Evolutionary conservation across 2,797 vertebrate species (phyloP).

Genomic region (Poeciliopsis infans): DNA sequence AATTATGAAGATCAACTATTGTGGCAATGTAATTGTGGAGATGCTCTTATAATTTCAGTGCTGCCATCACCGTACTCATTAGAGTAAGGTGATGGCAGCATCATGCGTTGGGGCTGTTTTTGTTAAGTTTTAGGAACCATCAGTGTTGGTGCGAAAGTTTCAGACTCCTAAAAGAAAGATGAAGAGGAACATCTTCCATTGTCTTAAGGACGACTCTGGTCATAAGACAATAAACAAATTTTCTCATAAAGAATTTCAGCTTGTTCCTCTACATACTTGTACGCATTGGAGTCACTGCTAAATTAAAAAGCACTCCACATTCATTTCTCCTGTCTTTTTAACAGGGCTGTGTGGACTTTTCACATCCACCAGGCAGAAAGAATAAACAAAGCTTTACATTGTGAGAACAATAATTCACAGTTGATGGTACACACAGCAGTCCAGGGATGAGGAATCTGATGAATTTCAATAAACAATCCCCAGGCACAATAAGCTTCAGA

Average conservation of each 20-base stretch:
- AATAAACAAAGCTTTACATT: neutral
- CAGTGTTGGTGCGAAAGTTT: neutral
- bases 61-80: neutral
- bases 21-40: neutral
- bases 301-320: neutral
- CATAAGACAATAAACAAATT: too few relatives aligned
- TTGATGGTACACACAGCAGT: neutral
- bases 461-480: slow-evolving; percentile 10
- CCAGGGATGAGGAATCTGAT: slow-evolving; percentile 3
- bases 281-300: neutral
- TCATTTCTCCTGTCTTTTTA: neutral
- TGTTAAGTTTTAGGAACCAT: neutral
- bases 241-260: neutral
- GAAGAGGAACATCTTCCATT: neutral
- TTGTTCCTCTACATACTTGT: neutral
- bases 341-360: neutral
- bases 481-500: slow-evolving; percentile 7
- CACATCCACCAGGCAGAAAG: neutral
- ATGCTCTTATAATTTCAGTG: neutral
- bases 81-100: neutral
- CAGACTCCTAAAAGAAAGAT: neutral
- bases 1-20: neutral
- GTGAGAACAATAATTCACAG: neutral
- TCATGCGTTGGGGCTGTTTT: neutral
- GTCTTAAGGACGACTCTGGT: neutral